Conservation (phyloP, 2,113 vertebrate species). For the Lethenteron reissneri region DNA sequence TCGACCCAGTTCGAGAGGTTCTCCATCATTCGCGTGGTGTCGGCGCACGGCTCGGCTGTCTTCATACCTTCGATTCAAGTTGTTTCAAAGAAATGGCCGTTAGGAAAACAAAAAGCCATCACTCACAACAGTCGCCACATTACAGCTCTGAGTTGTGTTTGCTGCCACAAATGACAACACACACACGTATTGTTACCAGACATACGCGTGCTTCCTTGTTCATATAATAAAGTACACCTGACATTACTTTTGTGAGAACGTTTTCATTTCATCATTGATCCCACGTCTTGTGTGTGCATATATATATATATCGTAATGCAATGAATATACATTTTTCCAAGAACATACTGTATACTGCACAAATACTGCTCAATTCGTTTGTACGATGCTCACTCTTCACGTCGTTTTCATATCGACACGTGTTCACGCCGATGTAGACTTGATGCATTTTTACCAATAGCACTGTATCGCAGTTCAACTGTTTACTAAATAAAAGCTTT, state of each 20-base stretch:
- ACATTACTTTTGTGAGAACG: not conserved
- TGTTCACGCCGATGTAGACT: too few species aligned
- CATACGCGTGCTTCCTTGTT: not conserved
- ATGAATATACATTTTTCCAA: too few species aligned
- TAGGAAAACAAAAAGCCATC: conserved; percentile 2
- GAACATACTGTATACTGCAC: too few species aligned
- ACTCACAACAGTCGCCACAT: not conserved
- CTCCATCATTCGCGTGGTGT: conserved; percentile 42
- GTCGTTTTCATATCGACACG: too few species aligned
- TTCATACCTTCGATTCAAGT: conserved; percentile 23
- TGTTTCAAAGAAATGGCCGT: not conserved
- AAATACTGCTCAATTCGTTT: too few species aligned
- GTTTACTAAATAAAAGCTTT: too few species aligned
- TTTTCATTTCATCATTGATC: too few species aligned
- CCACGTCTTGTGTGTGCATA: too few species aligned
- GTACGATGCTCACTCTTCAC: too few species aligned
- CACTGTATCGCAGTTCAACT: too few species aligned
- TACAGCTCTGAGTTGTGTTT: conserved; percentile 10
- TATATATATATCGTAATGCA: too few species aligned
- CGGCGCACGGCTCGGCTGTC: conserved; percentile 79
- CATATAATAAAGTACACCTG: not conserved
- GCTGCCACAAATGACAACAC: conserved; percentile 9
- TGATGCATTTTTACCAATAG: too few species aligned
- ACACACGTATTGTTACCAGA: not conserved
- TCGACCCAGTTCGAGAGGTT: conserved; percentile 36